These are phyloP conservation scores for Gandaritis pyraliata DNA, from an alignment of 2,888 invertebrate species.

Conservation along the genomic window DNA sequence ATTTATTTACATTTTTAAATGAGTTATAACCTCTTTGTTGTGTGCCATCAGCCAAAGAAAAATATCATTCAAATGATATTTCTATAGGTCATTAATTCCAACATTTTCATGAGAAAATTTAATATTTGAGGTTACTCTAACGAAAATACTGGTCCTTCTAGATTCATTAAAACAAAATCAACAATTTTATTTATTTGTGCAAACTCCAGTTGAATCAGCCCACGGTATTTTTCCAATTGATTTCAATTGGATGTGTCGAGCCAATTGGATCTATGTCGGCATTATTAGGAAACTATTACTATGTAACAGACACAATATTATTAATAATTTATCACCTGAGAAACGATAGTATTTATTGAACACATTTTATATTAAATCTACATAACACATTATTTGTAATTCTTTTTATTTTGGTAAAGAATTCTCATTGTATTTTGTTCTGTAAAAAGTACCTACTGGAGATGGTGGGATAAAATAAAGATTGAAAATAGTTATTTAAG, in stretches of 20 bases:
- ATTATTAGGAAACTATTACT: slow-evolving; percentile 40
- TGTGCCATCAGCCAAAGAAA: slow-evolving; percentile 4
- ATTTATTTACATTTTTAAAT: not conserved
- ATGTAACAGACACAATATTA: not conserved
- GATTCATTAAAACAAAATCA: not conserved
- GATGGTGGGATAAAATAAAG: slow-evolving; percentile 49
- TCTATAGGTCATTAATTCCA: no score
- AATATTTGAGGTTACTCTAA: no score
- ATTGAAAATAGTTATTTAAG: slow-evolving; percentile 55
- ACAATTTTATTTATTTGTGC: slow-evolving; percentile 12
- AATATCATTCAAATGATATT: not conserved
- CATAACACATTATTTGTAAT: not conserved
- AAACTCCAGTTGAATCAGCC: slow-evolving; percentile 12
- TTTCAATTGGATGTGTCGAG: slow-evolving; percentile 40
- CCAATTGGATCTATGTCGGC: slow-evolving; percentile 36
- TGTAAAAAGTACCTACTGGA: slow-evolving; percentile 65
- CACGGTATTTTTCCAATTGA: slow-evolving; percentile 35
- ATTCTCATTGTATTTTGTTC: slow-evolving; percentile 48
- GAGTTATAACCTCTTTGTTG: not conserved
- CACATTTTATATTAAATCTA: not conserved
- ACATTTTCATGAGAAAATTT: no score
- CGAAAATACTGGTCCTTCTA: not conserved
- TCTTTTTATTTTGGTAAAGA: not conserved
- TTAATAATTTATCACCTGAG: not conserved
- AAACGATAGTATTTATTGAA: not conserved